These are phyloP conservation scores for Drosophila leonis DNA, from an alignment of 2,888 invertebrate species.

Conservation along the genomic window DNA sequence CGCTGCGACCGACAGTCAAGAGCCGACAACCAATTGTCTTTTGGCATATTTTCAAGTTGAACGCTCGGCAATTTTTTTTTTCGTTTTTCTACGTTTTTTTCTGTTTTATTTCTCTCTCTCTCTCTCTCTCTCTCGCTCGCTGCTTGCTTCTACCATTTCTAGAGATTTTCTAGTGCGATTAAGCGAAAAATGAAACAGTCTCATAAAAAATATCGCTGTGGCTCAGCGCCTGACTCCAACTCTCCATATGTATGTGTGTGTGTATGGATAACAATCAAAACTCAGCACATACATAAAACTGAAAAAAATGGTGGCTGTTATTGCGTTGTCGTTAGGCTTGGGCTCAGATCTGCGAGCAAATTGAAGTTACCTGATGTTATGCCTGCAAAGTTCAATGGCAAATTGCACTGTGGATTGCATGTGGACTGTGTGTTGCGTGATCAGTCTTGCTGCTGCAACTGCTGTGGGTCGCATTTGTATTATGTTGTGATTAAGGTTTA, in stretches of 20 bases:
- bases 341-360: constrained; percentile 47
- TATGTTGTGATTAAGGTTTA: not conserved
- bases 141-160: constrained; percentile 58
- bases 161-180: constrained; percentile 75
- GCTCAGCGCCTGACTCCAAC: constrained; percentile 39
- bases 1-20: constrained; percentile 52
- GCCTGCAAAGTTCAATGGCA: constrained; percentile 54
- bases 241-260: not conserved
- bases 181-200: constrained; percentile 78
- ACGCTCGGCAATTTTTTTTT: constrained; percentile 63
- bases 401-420: constrained; percentile 49
- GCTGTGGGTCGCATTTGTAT: not conserved
- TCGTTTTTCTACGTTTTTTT: constrained; percentile 5
- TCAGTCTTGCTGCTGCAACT: constrained; percentile 11
- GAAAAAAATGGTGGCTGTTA: constrained; percentile 68
- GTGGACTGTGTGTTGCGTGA: constrained; percentile 46
- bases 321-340: constrained; percentile 56
- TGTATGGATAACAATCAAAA: constrained; percentile 54
- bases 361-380: constrained; percentile 42
- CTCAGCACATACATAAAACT: constrained; percentile 50
- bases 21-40: constrained; percentile 78
- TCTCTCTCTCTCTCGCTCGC: constrained; percentile 2
- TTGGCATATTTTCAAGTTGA: constrained; percentile 80
- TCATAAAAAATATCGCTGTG: constrained; percentile 67
- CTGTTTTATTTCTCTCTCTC: not conserved